These are phyloP conservation scores for Salarias fasciatus DNA, from an alignment of 2,797 vertebrate species.

Conservation along the genomic window DNA sequence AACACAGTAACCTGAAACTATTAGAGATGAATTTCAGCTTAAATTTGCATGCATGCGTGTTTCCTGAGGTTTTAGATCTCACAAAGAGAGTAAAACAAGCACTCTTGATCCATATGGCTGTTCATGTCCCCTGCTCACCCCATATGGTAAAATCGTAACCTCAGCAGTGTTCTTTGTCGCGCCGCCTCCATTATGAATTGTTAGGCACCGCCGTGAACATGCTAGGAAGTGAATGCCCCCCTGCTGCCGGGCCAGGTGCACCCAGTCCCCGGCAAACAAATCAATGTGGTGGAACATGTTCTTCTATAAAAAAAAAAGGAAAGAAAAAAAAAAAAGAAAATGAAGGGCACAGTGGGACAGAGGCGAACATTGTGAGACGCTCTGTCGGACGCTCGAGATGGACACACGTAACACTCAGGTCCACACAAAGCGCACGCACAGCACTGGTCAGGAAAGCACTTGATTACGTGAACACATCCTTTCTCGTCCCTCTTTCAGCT, in stretches of 20 bases:
- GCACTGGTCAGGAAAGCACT: constrained; percentile 4
- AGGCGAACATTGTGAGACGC: constrained; percentile 14
- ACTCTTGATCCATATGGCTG: constrained; percentile 42
- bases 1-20: no score
- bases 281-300: constrained; percentile 58
- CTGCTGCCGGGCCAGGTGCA: constrained; percentile 75
- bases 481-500: constrained; percentile 1
- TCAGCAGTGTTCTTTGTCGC: constrained; percentile 44
- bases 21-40: no score
- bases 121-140: constrained; percentile 27
- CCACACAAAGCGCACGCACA: neutral
- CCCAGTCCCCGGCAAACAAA: constrained; percentile 61
- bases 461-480: neutral
- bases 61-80: no score
- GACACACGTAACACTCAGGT: constrained; percentile 10
- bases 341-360: constrained; percentile 26
- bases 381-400: constrained; percentile 8
- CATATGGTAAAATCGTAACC: constrained; percentile 44
- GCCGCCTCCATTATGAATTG: constrained; percentile 49
- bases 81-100: neutral
- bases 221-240: constrained; percentile 66
- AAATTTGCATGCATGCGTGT: no score
- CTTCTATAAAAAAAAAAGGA: constrained; percentile 13
- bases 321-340: constrained; percentile 3
- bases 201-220: constrained; percentile 48